Percentiles rank a stretch among this genome's conserved stretches.
Evolutionary conservation across 2,113 vertebrate species (phyloP).

Genomic region (Corynorhinus townsendii): DNA sequence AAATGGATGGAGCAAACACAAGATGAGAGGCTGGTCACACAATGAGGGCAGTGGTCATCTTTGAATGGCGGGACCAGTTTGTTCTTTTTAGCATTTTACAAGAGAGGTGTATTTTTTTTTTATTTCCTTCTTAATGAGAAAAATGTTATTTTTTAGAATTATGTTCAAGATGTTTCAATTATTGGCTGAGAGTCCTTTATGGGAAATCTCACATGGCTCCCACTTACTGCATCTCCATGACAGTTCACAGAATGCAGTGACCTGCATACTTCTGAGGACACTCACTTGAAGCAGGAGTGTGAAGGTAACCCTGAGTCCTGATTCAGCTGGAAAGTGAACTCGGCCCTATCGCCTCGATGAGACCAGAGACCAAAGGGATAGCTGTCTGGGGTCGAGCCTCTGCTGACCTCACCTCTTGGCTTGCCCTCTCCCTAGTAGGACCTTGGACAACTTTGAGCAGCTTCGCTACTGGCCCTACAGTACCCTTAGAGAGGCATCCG

Average conservation of each 20-base stretch:
- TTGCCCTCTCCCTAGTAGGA: not conserved
- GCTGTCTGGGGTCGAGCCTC: not conserved
- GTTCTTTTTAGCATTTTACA: not conserved
- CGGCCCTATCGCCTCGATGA: rapidly evolving
- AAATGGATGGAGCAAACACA: not conserved
- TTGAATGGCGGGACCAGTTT: not conserved
- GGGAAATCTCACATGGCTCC: not conserved
- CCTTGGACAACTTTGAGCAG: not conserved
- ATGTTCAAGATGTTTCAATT: not conserved
- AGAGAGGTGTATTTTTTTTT: not conserved
- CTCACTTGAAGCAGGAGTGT: not conserved
- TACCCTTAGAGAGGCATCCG: not conserved
- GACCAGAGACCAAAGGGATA: not conserved
- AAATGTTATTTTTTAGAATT: not conserved
- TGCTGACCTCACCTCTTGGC: not conserved
- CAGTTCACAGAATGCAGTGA: not conserved
- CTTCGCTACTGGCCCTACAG: not conserved
- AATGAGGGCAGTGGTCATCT: not conserved
- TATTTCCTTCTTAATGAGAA: not conserved
- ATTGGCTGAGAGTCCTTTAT: not conserved
- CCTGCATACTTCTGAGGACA: not conserved
- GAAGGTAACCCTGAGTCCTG: rapidly evolving
- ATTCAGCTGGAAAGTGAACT: not conserved
- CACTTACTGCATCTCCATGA: not conserved
- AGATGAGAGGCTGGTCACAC: not conserved